Conservation (phyloP, 2,888 invertebrate genomes). For the Ephialtes manifestator region DNA sequence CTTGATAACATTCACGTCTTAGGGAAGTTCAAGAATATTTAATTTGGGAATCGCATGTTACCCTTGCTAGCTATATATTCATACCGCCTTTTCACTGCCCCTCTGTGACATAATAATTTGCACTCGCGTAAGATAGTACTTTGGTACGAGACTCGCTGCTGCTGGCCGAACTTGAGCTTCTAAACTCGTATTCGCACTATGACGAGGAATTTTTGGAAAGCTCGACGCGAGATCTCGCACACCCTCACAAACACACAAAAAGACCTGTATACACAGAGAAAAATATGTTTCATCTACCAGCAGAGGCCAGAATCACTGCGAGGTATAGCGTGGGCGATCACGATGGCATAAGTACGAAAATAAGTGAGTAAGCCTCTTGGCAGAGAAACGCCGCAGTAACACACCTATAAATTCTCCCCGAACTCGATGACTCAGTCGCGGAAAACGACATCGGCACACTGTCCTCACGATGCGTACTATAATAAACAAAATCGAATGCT, state of each 20-base stretch:
- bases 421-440: conserved; percentile 74
- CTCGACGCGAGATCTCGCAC: neutral
- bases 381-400: conserved; percentile 67
- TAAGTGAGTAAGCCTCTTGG: conserved; percentile 75
- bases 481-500: conserved; percentile 47
- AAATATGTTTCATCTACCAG: conserved; percentile 39
- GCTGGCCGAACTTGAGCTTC: conserved; percentile 24
- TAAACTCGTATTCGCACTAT: conserved; percentile 46
- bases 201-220: neutral
- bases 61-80: conserved; percentile 38
- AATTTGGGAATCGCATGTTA: conserved; percentile 51
- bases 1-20: conserved; percentile 7
- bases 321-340: conserved; percentile 67
- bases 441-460: conserved; percentile 65
- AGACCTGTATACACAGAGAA: conserved; percentile 1
- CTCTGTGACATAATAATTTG: conserved; percentile 63
- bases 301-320: conserved; percentile 53
- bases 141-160: neutral
- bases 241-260: neutral
- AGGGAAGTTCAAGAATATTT: conserved; percentile 66
- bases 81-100: conserved; percentile 32
- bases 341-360: conserved; percentile 76
- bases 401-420: conserved; percentile 67
- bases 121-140: conserved; percentile 43
- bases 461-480: conserved; percentile 51